These are phyloP conservation scores for Rhingia campestris DNA, from an alignment of 2,888 invertebrate species.

Conservation along the genomic window DNA sequence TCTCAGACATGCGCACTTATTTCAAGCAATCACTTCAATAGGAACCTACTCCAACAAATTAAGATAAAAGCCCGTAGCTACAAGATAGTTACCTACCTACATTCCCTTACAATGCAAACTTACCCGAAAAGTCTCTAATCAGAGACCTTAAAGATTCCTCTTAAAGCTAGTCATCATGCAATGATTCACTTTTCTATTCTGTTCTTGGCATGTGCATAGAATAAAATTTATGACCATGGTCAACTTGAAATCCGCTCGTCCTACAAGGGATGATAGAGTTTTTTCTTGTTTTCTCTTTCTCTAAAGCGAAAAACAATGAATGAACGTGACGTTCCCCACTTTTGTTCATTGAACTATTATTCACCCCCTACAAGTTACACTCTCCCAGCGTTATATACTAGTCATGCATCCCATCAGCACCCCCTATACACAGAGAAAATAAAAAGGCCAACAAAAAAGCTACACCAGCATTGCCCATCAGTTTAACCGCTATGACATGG, in stretches of 20 bases:
- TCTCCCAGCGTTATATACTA: constrained; percentile 18
- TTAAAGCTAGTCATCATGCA: constrained; percentile 9
- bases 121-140: background rate
- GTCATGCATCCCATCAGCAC: constrained; percentile 29
- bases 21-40: too few relatives aligned
- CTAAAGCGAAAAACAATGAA: constrained; percentile 22
- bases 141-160: background rate
- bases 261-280: constrained; percentile 61
- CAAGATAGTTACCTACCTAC: too few relatives aligned
- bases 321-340: constrained; percentile 34
- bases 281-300: background rate
- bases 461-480: constrained; percentile 78
- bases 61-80: too few relatives aligned
- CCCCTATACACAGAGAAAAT: constrained; percentile 12
- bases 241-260: constrained; percentile 64
- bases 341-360: constrained; percentile 58
- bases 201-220: constrained; percentile 41
- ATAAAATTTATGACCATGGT: constrained; percentile 72
- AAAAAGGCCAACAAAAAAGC: constrained; percentile 47
- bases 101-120: too few relatives aligned
- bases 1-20: too few relatives aligned
- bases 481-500: constrained; percentile 82
- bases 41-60: too few relatives aligned
- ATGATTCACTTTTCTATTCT: constrained; percentile 19
- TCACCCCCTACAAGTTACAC: background rate